Evolutionary conservation across 2,888 invertebrate species (phyloP).

Genomic region (Microdon myrmicae): DNA sequence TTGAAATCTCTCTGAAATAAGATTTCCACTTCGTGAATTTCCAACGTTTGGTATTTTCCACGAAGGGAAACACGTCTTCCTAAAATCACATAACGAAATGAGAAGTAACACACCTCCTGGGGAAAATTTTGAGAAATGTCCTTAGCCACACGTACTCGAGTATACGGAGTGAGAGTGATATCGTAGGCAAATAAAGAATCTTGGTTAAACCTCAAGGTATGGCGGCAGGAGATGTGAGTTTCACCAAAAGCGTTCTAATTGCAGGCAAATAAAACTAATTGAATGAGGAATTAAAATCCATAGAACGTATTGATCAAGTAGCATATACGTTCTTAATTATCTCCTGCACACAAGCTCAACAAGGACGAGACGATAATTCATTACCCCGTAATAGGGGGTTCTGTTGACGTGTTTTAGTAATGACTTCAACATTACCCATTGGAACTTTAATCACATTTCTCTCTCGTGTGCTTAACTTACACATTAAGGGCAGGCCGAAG

Average conservation of each 20-base stretch:
- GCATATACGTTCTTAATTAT: conserved; percentile 15
- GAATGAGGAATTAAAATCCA: conserved; percentile 29
- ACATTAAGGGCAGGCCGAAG: no score
- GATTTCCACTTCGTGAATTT: no score
- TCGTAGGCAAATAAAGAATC: no score
- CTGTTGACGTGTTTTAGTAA: conserved; percentile 40
- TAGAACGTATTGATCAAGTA: conserved; percentile 23
- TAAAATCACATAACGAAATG: no score
- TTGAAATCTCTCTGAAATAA: no score
- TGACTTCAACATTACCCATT: conserved; percentile 22
- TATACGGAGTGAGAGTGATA: no score
- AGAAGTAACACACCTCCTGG: no score
- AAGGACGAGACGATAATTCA: conserved; percentile 19
- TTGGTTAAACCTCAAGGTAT: not conserved
- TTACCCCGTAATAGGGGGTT: conserved; percentile 17
- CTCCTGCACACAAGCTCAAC: not conserved
- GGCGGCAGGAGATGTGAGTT: not conserved
- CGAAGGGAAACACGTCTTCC: no score
- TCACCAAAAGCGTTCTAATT: conserved; percentile 12
- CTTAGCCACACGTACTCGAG: no score
- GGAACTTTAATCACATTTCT: conserved; percentile 40
- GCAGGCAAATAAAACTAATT: conserved; percentile 36
- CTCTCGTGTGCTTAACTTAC: conserved; percentile 40
- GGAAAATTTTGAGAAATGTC: no score
- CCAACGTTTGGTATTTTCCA: no score